These are phyloP conservation scores for Microcebus jonahi DNA, from an alignment of 2,113 vertebrate genomes.

Conservation along the genomic window DNA sequence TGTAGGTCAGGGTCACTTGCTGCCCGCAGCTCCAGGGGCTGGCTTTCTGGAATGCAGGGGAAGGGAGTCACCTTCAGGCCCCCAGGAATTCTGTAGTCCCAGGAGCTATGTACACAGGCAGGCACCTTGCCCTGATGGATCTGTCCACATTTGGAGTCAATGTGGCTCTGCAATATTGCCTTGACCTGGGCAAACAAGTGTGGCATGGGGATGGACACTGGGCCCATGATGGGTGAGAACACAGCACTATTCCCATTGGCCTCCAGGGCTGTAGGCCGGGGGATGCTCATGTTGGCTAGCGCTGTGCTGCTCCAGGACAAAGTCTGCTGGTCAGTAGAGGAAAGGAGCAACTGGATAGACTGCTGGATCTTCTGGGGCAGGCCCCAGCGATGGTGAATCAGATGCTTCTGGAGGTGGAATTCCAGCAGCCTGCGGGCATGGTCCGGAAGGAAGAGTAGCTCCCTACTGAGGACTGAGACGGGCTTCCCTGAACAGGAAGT, in stretches of 20 bases:
- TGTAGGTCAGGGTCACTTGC: neutral
- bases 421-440: constrained; percentile 46
- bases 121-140: constrained; percentile 59
- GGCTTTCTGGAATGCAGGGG: neutral
- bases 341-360: constrained; percentile 44
- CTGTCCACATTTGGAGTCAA: constrained; percentile 59
- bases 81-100: neutral
- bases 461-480: constrained; percentile 13
- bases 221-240: neutral
- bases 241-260: no score
- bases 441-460: constrained; percentile 15
- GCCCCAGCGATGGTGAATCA: constrained; percentile 53
- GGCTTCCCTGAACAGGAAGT: neutral
- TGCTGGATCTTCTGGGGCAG: constrained; percentile 53
- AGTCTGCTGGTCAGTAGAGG: neutral
- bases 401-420: constrained; percentile 67
- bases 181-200: constrained; percentile 28
- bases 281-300: neutral
- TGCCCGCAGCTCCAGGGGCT: neutral
- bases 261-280: neutral
- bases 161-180: constrained; percentile 31
- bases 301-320: neutral
- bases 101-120: neutral
- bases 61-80: neutral
- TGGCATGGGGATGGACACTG: neutral